Evolutionary conservation across 2,797 vertebrate genomes (phyloP).

Genomic region (Argya squamiceps): DNA sequence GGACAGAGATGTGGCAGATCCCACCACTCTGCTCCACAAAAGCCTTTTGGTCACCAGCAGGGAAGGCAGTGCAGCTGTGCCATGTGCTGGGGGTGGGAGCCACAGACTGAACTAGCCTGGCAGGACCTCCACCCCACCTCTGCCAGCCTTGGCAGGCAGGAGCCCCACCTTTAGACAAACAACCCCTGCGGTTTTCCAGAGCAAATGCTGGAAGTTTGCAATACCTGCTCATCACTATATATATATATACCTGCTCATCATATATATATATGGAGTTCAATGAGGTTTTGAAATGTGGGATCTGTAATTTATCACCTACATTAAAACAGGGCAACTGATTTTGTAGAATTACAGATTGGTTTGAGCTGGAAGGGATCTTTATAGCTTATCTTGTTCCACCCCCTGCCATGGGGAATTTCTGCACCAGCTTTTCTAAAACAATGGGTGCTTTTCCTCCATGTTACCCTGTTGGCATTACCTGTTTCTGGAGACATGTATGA

Average conservation of each 20-base stretch:
- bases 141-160: background rate
- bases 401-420: background rate
- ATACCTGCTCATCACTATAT: too few relatives aligned
- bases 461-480: background rate
- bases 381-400: background rate
- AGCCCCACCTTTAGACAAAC: background rate
- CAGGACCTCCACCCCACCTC: background rate
- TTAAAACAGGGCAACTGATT: background rate
- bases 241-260: too few relatives aligned
- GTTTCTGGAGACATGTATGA: background rate
- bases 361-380: background rate
- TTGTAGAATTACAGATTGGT: background rate
- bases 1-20: background rate
- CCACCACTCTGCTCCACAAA: background rate
- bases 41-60: background rate
- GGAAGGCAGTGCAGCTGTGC: background rate
- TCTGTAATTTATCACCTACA: background rate
- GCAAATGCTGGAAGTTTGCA: background rate
- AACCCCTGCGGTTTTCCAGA: fast-evolving
- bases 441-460: background rate
- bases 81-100: background rate
- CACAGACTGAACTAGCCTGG: fast-evolving
- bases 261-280: background rate
- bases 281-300: background rate
- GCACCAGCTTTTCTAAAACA: background rate